Base-by-base conservation (phyloP, 2,888 invertebrate genomes). In the Trilocha varians region DNA sequence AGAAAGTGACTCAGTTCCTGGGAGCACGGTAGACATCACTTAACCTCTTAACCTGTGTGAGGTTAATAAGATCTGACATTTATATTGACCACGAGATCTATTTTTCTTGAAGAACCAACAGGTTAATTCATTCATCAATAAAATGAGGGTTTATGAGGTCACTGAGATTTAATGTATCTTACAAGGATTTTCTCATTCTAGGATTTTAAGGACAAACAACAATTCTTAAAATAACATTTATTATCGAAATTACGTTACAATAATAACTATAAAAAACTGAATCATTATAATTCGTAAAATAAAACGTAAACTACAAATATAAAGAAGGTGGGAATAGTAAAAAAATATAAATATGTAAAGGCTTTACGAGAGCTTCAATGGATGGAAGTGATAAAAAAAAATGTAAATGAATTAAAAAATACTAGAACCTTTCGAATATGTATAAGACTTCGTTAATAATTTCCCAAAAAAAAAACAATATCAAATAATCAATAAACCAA, bases 21-120 rank as follows among this genome's bases (percentile, higher is more conserved):
- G 32, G 16, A 42, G 45, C 45, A 45, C 53, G 51, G 59, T 51
- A 53, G 56, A 57, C 42, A 16, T 46, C 53, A 67, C 55, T 78
- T 80, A 65, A 80, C 78, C 70, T 60, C 41, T 61, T 69, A 60
- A 63, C 70, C 59, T 37, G 42, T 54, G 67, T 25, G 11, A 25
- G 25, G 25, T 25, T 4, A 25, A 25, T 25, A 25, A 9, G 65
- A 73, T 71, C 73, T 76, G 72, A 71, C 75, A 66, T 62, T 55
- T 58, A 47, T 54, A 60, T 75, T 79, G 72, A 79, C 79, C 79
- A 53, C 50, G 43, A 52, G 57, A 65, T 62, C 56, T 41, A 25
- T 9, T 25, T 25, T 25, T 25, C 1, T 25, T 18, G 18, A 18
- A 18, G 8, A 18, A 18, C 18, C 18, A 18, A 18, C 18, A 18